Base-by-base conservation (phyloP, 2,888 invertebrate genomes). In the Lomographa bimaculata region DNA sequence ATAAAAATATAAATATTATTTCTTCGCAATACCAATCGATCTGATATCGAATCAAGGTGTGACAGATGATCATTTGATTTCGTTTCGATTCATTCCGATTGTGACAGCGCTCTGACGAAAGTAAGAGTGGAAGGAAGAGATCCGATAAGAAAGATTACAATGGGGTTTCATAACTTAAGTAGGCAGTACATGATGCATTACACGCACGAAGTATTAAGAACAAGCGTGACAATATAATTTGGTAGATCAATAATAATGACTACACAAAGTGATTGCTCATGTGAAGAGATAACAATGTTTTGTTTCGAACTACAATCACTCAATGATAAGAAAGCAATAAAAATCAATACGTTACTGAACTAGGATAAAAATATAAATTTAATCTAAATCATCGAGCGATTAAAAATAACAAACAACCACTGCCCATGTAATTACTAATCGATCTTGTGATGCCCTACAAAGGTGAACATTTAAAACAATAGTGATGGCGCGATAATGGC, bases 401-500 rank as follows among this genome's bases (percentile, higher is more conserved):
- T 42, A 32, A 39, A 30, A 39, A 49, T 46, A 48, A 60, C 55
- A 50, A 57, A 37, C 50, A 54, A 60, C 27, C 17, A 51, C 50
- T 36, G 39, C 53, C 57, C 54, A 57, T 57, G 45, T 61, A 64
- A 73, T 71, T 68, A 65, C 64, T 69, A 71, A 78, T 75, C 73
- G 77, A 79, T 76, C 68, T 67, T 45, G 58, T 44, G 69, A 69
- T 74, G 74, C 59, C 72, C 77, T 70, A 76, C 62, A 73, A 72
- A 68, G 59, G 62, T 62, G 59, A 71, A 64, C 71, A 66, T 74
- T 80, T 76, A 73, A 80, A 81, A 79, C 79, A 78, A 79, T 79
- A 75, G 75, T 72, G 79, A 84, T 84, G 79, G 60, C 28, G 58
- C 67, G 83, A 84, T 82, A 83, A 80, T 62, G 49, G 50, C 56